These are phyloP conservation scores for Tokudaia muenninki DNA, from an alignment of 2,797 vertebrate genomes.

Conservation along the genomic window DNA sequence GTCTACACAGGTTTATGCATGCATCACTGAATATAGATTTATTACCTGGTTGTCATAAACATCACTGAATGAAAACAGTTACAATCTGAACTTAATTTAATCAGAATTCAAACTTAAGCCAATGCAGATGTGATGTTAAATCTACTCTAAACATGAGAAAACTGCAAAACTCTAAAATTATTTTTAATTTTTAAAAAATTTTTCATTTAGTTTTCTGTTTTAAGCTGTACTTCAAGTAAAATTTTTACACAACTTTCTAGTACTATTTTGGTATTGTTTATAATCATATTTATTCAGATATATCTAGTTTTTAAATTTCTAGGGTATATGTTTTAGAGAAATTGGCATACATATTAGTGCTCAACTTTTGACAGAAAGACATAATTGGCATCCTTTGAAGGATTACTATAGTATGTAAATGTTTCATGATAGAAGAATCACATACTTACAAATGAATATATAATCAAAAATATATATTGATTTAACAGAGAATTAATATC, in stretches of 20 bases:
- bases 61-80: background rate
- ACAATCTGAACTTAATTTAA: slow-evolving; percentile 40
- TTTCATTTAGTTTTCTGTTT: background rate
- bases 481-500: background rate
- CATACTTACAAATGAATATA: background rate
- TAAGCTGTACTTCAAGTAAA: background rate
- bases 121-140: background rate
- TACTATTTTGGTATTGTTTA: background rate
- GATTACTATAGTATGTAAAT: background rate
- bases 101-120: background rate
- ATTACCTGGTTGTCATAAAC: slow-evolving; percentile 12
- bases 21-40: background rate
- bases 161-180: background rate
- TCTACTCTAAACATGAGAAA: background rate
- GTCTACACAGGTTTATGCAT: background rate
- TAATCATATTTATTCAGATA: background rate
- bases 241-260: background rate
- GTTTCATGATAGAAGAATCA: background rate
- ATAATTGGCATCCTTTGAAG: background rate
- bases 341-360: background rate
- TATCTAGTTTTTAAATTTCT: background rate
- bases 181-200: background rate
- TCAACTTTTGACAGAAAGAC: background rate
- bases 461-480: background rate
- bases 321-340: background rate